Base-by-base conservation (phyloP, 2,797 vertebrate species). In the Pantherophis vulpinus region DNA sequence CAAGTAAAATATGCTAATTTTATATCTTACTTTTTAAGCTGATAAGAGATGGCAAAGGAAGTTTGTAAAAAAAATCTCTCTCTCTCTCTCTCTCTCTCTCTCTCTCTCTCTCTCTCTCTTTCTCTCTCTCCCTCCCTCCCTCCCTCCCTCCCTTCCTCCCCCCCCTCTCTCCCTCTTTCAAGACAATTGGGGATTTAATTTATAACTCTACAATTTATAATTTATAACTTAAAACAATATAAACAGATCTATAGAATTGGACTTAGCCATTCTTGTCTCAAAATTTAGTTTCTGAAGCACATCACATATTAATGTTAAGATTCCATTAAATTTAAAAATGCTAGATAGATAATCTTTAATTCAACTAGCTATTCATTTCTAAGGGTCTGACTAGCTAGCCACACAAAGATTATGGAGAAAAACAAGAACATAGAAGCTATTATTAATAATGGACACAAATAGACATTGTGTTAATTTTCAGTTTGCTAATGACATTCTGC, bases 251-350 rank as follows among this genome's bases (percentile, higher is more conserved):
- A 27, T 86, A 95, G 83, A 29, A n/a, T 94, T 94, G 91, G 61
- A 94, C 94, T 96, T 96, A 86, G 59, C 58, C 91, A 96, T 96
- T 61, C 61, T 95, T 94, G 93, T 92, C 94, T 96, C 95, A 93
- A 96, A 94, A 94, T 86, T 86, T 94, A 1, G 94, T 97, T 96
- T 95, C 92, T 95, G 54, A 90, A 94, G 92, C 89, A 86, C 58
- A 94, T 91, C 93, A 94, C 93, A 32, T 87, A 91, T 94, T 89
- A 3, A 70, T 88, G 95, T 89, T 95, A 97, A 96, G 94, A 95
- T 96, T 97, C 96, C 61, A 89, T 94, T 91, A 94, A 94, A 96
- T 96, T 91, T 96, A 96, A 95, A 95, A 93, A 95, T 96, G 94
- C 90, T 97, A 91, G 91, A 94, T 12, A 92, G 89, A 92, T 96